Evolutionary conservation across 2,888 invertebrate species (phyloP).

Genomic region (Drymonia ruficornis): DNA sequence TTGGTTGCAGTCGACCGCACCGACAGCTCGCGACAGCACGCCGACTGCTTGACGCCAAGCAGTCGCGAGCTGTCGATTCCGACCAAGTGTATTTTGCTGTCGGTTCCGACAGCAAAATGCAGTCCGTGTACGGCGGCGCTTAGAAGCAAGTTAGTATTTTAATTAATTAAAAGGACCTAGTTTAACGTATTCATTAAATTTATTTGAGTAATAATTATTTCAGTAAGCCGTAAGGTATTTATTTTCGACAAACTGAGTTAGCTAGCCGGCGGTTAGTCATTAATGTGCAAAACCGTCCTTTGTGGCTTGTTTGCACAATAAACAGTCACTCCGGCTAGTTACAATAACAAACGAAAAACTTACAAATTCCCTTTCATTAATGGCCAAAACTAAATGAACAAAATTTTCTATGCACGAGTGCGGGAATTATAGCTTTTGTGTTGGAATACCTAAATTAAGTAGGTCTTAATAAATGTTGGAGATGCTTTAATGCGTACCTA

Average conservation of each 20-base stretch:
- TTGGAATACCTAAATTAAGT: neutral
- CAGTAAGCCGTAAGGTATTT: neutral
- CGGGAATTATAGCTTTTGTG: constrained; percentile 4
- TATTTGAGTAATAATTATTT: neutral
- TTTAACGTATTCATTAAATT: neutral
- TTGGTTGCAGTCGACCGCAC: too few species aligned
- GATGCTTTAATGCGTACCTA: neutral
- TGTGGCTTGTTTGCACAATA: constrained; percentile 24
- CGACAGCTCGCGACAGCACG: too few species aligned
- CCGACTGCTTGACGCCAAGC: too few species aligned
- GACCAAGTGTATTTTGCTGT: too few species aligned
- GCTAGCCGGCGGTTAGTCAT: constrained; percentile 15
- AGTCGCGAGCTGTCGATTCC: too few species aligned
- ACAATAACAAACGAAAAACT: constrained; percentile 29
- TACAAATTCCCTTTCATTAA: constrained; percentile 20
- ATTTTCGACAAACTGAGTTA: constrained; percentile 19
- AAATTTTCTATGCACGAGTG: constrained; percentile 7
- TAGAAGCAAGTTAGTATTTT: too few species aligned
- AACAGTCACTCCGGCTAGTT: constrained; percentile 23
- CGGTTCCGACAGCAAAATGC: too few species aligned
- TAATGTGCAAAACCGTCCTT: constrained; percentile 29
- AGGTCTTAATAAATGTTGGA: neutral
- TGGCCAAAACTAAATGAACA: constrained; percentile 14
- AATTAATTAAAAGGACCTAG: too few species aligned
- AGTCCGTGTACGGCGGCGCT: too few species aligned